Evolutionary conservation across 2,797 vertebrate species (phyloP).

Genomic region (Merluccius polli): DNA sequence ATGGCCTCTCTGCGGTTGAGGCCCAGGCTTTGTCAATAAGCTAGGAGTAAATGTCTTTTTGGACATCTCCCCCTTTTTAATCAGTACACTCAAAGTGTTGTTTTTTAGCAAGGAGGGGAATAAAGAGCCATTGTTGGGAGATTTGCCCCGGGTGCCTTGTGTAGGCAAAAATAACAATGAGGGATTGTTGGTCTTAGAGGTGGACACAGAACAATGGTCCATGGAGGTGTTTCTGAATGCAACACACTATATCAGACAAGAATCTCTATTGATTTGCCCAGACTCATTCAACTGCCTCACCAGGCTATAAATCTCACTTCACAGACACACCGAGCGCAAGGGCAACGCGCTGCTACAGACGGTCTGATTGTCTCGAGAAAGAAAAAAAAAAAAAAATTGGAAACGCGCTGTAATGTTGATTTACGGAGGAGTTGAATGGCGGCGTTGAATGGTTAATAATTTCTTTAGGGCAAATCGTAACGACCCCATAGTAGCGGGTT

Average conservation of each 20-base stretch:
- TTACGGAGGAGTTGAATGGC: conserved; percentile 20
- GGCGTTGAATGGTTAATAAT: conserved; percentile 24
- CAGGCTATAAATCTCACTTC: conserved; percentile 57
- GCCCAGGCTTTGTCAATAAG: background rate
- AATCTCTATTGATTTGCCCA: conserved; percentile 59
- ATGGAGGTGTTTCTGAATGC: conserved; percentile 50
- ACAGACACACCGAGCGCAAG: conserved; percentile 42
- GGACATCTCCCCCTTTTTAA: conserved; percentile 32
- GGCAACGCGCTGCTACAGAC: conserved; percentile 41
- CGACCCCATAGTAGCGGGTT: background rate
- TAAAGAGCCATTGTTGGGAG: conserved; percentile 30
- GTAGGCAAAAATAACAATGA: conserved; percentile 40
- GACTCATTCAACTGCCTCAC: conserved; percentile 46
- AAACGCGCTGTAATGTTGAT: conserved; percentile 30
- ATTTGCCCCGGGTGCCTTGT: conserved; percentile 36
- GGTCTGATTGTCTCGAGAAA: conserved; percentile 43
- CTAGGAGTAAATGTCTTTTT: background rate
- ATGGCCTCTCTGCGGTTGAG: background rate
- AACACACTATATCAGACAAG: conserved; percentile 55
- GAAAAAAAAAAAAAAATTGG: conserved; percentile 31
- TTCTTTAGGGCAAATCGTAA: conserved; percentile 11
- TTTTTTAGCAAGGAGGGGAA: conserved; percentile 24
- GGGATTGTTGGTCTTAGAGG: conserved; percentile 40
- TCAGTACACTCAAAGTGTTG: conserved; percentile 28
- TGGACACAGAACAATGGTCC: conserved; percentile 45